A percentile compares a stretch with the other conserved stretches of the same genome.
phyloP scores from a whole-genome alignment of 2,888 invertebrate species.

The Harmothoe impar region DNA sequence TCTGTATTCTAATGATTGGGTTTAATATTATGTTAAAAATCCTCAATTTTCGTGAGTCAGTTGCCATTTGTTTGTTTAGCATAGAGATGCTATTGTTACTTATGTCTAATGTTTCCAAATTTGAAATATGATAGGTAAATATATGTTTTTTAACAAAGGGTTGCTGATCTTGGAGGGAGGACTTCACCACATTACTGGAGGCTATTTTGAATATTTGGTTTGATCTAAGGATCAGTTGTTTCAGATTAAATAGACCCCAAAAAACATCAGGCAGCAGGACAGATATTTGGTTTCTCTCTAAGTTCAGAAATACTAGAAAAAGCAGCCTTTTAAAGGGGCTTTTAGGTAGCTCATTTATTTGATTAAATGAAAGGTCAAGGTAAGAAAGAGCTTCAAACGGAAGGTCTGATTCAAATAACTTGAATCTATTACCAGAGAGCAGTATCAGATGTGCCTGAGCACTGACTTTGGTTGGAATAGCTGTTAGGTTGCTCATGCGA shows the following conservation, averaged over 20 bases:
- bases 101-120: background rate
- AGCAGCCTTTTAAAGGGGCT: background rate
- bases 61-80: background rate
- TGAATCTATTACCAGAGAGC: background rate
- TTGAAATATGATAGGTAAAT: background rate
- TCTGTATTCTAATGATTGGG: background rate
- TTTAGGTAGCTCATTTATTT: background rate
- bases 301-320: background rate
- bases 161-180: too few relatives aligned
- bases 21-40: background rate
- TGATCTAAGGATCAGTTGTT: background rate
- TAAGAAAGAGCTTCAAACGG: background rate
- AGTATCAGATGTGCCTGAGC: background rate
- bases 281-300: background rate
- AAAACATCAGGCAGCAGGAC: background rate
- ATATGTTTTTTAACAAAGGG: background rate
- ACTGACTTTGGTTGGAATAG: background rate
- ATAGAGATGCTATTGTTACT: background rate
- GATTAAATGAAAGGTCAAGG: background rate
- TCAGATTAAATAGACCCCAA: background rate
- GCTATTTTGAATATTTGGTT: background rate
- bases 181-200: too few relatives aligned
- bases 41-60: background rate
- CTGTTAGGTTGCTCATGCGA: background rate
- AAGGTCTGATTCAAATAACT: background rate